Evolutionary conservation across 2,797 vertebrate genomes (phyloP).

Genomic region (Lacerta bilineata): DNA sequence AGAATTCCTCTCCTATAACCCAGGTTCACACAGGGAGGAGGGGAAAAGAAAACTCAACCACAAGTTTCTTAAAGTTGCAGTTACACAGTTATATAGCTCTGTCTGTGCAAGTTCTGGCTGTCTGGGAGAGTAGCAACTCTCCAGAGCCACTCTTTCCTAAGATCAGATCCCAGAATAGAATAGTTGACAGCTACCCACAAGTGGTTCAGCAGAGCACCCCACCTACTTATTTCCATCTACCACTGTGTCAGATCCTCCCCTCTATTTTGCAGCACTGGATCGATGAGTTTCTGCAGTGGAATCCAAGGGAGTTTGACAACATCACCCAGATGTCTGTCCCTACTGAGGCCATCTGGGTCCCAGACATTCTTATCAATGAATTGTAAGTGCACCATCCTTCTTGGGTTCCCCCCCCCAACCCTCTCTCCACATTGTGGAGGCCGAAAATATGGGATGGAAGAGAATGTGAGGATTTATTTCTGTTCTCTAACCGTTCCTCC

Average conservation of each 20-base stretch:
- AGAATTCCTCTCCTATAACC: too few relatives aligned
- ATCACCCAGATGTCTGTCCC: constrained; percentile 92
- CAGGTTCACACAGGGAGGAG: too few relatives aligned
- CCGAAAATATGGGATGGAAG: too few relatives aligned
- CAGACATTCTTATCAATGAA: constrained; percentile 97
- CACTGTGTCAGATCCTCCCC: neutral
- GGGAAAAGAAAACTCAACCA: too few relatives aligned
- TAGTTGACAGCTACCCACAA: too few relatives aligned
- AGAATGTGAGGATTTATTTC: neutral
- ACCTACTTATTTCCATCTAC: neutral
- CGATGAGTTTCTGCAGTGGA: constrained; percentile 94
- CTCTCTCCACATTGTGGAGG: too few relatives aligned
- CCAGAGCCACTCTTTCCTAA: too few relatives aligned
- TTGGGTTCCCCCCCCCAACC: accelerated
- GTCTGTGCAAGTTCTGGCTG: too few relatives aligned
- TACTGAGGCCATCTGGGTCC: constrained; percentile 92
- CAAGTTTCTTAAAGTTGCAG: too few relatives aligned
- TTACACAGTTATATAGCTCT: too few relatives aligned
- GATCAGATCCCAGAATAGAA: too few relatives aligned
- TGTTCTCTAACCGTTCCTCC: accelerated
- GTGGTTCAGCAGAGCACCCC: neutral
- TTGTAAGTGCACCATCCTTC: constrained; percentile 85
- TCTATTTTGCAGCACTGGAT: constrained; percentile 86
- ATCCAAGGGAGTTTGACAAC: constrained; percentile 90
- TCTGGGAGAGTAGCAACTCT: too few relatives aligned